Percentiles rank a stretch among this genome's conserved stretches.
These are phyloP conservation scores for Folsomia candida DNA, from an alignment of 2,888 invertebrate species.

Conservation along the genomic window DNA sequence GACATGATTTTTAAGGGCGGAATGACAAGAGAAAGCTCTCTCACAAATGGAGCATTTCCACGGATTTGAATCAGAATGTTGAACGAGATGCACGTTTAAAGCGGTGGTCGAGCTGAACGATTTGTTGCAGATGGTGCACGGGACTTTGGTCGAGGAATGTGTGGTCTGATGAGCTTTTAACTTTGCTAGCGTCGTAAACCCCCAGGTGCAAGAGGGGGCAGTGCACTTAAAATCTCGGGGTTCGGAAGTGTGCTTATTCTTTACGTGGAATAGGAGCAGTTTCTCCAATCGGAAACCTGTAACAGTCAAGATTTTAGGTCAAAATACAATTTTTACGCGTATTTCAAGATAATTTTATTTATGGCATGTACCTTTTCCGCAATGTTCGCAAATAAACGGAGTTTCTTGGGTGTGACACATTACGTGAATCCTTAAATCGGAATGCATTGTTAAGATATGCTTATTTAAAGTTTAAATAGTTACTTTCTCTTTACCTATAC, in stretches of 20 bases:
- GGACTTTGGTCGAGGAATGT: neutral
- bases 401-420: neutral
- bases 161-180: conserved; percentile 2
- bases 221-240: conserved; percentile 28
- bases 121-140: neutral
- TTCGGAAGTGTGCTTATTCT: conserved; percentile 23
- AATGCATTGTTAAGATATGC: too few relatives aligned
- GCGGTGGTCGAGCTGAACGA: neutral
- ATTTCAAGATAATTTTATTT: too few relatives aligned
- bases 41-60: neutral
- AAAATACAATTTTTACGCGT: neutral
- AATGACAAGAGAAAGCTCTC: neutral
- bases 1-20: neutral
- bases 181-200: conserved; percentile 25
- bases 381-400: conserved; percentile 7
- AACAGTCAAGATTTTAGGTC: neutral
- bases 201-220: conserved; percentile 12
- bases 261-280: conserved; percentile 21
- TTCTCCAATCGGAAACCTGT: conserved; percentile 21
- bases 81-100: neutral
- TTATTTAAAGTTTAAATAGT: too few relatives aligned
- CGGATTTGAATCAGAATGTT: neutral
- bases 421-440: neutral
- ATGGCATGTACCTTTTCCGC: neutral
- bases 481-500: too few relatives aligned